A percentile compares a stretch with the other conserved stretches of the same genome.
These are phyloP conservation scores for Mimas tiliae DNA, from an alignment of 2,888 invertebrate species.

Conservation along the genomic window DNA sequence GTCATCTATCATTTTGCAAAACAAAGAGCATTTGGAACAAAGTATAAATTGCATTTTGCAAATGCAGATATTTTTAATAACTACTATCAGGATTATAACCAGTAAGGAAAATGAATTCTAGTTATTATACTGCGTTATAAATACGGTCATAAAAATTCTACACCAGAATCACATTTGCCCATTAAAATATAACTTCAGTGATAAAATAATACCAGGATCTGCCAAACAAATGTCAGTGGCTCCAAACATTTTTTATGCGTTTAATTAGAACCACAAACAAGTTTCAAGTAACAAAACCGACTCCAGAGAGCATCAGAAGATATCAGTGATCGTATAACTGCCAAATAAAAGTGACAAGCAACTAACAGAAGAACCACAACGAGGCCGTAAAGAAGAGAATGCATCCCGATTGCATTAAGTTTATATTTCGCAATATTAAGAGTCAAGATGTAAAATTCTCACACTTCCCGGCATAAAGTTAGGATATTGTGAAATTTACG, in stretches of 20 bases:
- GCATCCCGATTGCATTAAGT: conserved; percentile 34
- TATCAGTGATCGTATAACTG: conserved; percentile 11
- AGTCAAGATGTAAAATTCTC: conserved; percentile 26
- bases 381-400: conserved; percentile 27
- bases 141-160: not conserved
- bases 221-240: not conserved
- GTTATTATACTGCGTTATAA: not conserved
- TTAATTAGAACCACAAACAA: conserved; percentile 11
- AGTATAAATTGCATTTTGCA: conserved; percentile 7
- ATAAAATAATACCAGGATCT: not conserved
- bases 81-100: not conserved
- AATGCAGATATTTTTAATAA: conserved; percentile 2
- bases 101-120: not conserved
- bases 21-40: not conserved
- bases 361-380: conserved; percentile 3
- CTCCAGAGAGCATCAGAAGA: not conserved
- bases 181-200: not conserved
- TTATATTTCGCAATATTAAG: conserved; percentile 34
- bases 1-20: conserved; percentile 17
- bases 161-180: not conserved
- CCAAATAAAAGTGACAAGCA: conserved; percentile 30
- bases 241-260: not conserved
- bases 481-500: conserved; percentile 39
- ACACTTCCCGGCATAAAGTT: conserved; percentile 36
- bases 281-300: not conserved